Conservation (phyloP, 37 sponge, comb jelly and placozoan species). For the Bolinopsis microptera region DNA sequence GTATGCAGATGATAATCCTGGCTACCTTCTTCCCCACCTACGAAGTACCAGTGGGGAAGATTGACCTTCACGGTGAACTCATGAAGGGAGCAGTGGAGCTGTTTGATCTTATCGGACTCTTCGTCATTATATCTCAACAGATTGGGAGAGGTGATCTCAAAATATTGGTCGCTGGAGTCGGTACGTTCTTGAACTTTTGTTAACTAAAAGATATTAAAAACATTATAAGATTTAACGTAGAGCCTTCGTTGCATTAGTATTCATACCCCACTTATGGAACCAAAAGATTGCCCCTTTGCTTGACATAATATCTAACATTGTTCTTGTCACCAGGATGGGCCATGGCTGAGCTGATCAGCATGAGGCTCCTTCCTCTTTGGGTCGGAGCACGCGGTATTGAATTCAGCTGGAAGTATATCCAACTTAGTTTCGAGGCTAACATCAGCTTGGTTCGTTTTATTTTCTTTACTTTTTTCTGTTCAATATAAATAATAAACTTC, state of each 20-base stretch:
- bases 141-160: conserved; percentile 82
- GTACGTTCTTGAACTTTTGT: no score
- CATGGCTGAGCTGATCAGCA: conserved; percentile 78
- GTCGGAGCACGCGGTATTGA: conserved; percentile 90
- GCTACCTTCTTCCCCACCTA: conserved; percentile 83
- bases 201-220: neutral
- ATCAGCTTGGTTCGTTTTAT: conserved; percentile 76
- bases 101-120: conserved; percentile 82
- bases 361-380: conserved; percentile 87
- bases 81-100: conserved; percentile 84
- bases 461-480: neutral
- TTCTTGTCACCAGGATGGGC: conserved; percentile 81
- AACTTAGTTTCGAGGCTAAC: conserved; percentile 78
- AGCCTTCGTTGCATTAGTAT: neutral
- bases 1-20: conserved; percentile 82
- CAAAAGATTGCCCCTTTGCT: no score
- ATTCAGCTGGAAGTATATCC: conserved; percentile 88
- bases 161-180: conserved; percentile 79
- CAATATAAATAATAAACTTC: neutral
- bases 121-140: conserved; percentile 73
- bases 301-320: no score
- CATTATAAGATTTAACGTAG: neutral
- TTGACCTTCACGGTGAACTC: conserved; percentile 71
- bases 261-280: no score
- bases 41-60: conserved; percentile 52